Base-by-base conservation (phyloP, 1,140 invertebrate species). In the Phymorhynchus buccinoides region DNA sequence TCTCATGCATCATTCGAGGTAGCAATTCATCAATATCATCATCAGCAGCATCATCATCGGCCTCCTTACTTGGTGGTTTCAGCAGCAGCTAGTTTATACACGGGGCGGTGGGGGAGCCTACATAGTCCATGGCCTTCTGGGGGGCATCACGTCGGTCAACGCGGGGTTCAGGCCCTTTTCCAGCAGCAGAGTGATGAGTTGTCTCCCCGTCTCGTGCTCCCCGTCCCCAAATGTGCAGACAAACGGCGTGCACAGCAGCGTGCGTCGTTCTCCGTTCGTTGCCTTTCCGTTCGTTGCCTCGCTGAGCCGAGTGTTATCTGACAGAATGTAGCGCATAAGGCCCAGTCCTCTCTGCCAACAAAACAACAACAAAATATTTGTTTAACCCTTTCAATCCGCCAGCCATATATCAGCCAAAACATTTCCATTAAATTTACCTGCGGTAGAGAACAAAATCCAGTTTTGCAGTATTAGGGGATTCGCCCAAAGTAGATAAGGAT, bases 81-180 rank as follows among this genome's bases (percentile, higher is more conserved):
- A 66, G n/a, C 41, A 83, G 37, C 41, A 83, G 35, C 4, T 3
- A n/a, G n/a, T n/a, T n/a, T 18, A 27, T 16, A 32, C 44, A 83
- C 66, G 48, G 81, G 78, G 0, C 75, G 85, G 68, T 84, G 83
- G 22, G n/a, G 75, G 71, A 27, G 68, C 39, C 22, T n/a, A 87
- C 52, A 71, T 86, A 89, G 22, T 89, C 87, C n/a, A 85, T 79
- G 27, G 88, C 73, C 22, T 75, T 56, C 73, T 86, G 85, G 6
- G n/a, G n/a, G 66, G 41, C 66, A 75, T 52, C 14, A 84, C 79
- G 80, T 89, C 86, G 9, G 39, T 78, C 1, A n/a, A 22, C 18
- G 44, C 62, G 12, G 80, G 78, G 84, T 85, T 84, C 42, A 85
- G 66, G 78, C 62, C 83, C 41, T 81, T 83, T 37, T 80, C 41